Evolutionary conservation across 2,888 invertebrate species (phyloP), one percentile per base, ranked within the genome.

Genomic region (Oeneis ivallda): DNA sequence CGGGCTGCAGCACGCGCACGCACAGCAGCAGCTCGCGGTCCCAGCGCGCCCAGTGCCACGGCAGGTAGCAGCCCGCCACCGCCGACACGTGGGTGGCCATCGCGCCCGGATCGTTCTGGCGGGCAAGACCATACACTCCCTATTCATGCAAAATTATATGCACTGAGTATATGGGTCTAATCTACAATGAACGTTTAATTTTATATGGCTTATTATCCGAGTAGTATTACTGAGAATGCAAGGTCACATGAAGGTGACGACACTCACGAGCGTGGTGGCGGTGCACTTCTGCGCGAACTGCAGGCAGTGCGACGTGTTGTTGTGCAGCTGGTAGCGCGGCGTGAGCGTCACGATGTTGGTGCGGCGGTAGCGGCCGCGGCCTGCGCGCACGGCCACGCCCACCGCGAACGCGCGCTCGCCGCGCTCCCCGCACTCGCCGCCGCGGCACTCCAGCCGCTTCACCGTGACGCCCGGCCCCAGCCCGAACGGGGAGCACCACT

Each of bases 41-140:
- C 75, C 96, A 93, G 70, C 97, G 94, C 61, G 98, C 96, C 98
- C 99, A 99, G 89, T 99, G 98, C 92, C 98, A 99, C 17, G 98
- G 96, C 88, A 98, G 94, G 83, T 96, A 96, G 81, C 97, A 97
- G 72, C 96, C 96, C 0, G 98, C 95, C 78, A 97, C 95, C 1
- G 98, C 96, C 66, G 94, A 94, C 79, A 98, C 93, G 83, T 95
- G 95, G 54, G 95, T 95, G 45, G 94, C 93, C 77, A 93, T 92
- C 68, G 94, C 94, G 71, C 94, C 94, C 0, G 94, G 94, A 87
- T 96, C 95, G 74, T 89, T 93, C 94, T 95, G 78, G 7, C 32
- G 41, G 11, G 41, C n/a, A 58, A 54, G 41, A 66, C 59, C 39
- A 49, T 26, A 50, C 49, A 50, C 49, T 50, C 49, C 49, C 49